Base-by-base conservation (phyloP, 2,888 invertebrate species). In the Odiellus spinosus region DNA sequence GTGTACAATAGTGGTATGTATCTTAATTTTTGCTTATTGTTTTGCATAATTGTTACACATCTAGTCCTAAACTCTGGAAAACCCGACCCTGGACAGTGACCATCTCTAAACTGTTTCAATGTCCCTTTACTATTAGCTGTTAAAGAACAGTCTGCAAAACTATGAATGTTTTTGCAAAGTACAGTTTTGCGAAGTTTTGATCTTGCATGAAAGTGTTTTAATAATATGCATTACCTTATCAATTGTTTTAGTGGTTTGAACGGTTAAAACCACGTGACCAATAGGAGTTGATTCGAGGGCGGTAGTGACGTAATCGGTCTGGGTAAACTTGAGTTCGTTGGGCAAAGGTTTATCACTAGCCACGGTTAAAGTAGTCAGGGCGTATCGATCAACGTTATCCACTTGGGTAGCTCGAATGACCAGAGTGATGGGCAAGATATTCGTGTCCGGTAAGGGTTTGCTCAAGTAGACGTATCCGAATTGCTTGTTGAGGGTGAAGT, bases 331-430 rank as follows among this genome's bases (percentile, higher is more conserved):
- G 47, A 80, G 71, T 33, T 72, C 57, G 55, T 44, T 17, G 3
- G 46, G 66, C 68, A 39, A 71, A 68, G 15, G 72, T 70, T 51
- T 73, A 72, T 41, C 73, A 71, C 45, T 75, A 65, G 1, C 73
- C 34, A 87, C 71, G 12, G 80, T 76, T 45, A 90, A 71, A 1
- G 88, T 87, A 1, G 84, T 80, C 50, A 90, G 69, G 1, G 88
- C 84, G 64, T 86, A 86, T 45, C 86, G 76, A 69, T 88, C 88
- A 0, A 80, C 71, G 71, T 90, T 90, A 67, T 90, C 86, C 50
- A 78, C 45, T 47, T 58, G 58, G 1, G 56, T 55, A 12, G 58
- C 58, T 46, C 56, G 48, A 10, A 58, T 48, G 8, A 58, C 58
- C 19, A 58, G 33, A 1, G 56, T 56, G 5, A 56, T 44, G 6